Conservation (phyloP, 2,797 vertebrate species). For the Enteromius unitaeniatus region DNA sequence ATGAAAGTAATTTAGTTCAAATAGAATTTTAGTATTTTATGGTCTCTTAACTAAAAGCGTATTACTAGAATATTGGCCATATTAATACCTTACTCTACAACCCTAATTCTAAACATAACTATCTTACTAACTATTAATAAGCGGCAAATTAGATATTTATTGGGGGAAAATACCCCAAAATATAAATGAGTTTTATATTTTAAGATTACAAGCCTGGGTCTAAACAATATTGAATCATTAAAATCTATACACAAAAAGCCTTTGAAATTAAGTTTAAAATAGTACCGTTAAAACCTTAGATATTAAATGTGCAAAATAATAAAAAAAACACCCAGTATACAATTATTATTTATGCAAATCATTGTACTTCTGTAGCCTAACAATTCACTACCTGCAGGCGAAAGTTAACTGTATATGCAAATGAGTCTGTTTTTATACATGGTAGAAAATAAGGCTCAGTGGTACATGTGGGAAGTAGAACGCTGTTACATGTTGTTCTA, state of each 20-base stretch:
- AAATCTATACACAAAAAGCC: background rate
- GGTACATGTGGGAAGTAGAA: slow-evolving; percentile 10
- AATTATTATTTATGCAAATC: slow-evolving; percentile 29
- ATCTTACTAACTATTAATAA: too few species aligned
- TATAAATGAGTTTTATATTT: background rate
- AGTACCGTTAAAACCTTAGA: background rate
- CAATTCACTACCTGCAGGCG: slow-evolving; percentile 49
- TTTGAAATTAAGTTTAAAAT: background rate
- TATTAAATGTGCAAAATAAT: background rate
- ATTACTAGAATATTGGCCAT: too few species aligned
- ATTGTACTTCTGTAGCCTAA: slow-evolving; percentile 32
- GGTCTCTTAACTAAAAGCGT: too few species aligned
- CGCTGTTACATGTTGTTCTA: slow-evolving; percentile 27
- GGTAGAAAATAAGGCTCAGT: slow-evolving; percentile 12
- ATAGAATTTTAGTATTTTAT: too few species aligned
- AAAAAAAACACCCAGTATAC: background rate
- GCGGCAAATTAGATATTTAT: too few species aligned
- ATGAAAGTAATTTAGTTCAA: background rate
- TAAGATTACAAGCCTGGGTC: background rate
- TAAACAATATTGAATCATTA: background rate
- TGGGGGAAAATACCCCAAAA: too few species aligned
- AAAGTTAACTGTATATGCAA: slow-evolving; percentile 51
- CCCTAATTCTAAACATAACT: too few species aligned
- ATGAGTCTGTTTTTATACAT: slow-evolving; percentile 20
- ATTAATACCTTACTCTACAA: too few species aligned